phyloP scores from a whole-genome alignment of 2,113 vertebrate species.

The Macquaria australasica region DNA sequence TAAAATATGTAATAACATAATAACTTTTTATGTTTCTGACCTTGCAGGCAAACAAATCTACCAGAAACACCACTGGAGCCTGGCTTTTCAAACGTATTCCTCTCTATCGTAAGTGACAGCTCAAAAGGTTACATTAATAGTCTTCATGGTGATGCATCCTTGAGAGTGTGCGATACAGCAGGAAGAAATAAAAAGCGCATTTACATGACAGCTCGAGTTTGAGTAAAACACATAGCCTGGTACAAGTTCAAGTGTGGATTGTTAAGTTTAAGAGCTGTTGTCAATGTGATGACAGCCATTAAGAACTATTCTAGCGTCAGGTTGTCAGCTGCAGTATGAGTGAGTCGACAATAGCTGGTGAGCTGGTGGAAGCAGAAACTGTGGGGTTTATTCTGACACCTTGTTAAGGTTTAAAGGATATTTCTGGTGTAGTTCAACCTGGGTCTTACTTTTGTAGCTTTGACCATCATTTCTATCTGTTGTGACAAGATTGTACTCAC shows the following conservation, averaged over 20 bases:
- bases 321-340: neutral
- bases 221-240: slow-evolving; percentile 10
- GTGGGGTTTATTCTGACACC: neutral
- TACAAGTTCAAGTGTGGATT: slow-evolving; percentile 12
- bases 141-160: neutral
- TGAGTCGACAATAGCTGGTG: no score
- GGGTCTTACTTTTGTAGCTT: neutral
- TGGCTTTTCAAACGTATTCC: neutral
- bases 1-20: neutral
- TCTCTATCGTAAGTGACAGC: slow-evolving; percentile 5
- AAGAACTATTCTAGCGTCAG: neutral
- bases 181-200: slow-evolving; percentile 12
- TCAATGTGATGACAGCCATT: slow-evolving; percentile 29
- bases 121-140: slow-evolving; percentile 17
- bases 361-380: neutral
- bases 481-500: neutral
- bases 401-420: neutral
- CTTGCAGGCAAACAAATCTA: neutral
- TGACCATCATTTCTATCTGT: neutral
- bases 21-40: neutral
- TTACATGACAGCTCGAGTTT: slow-evolving; percentile 10
- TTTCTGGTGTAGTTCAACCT: neutral
- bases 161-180: neutral
- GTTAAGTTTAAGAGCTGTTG: slow-evolving; percentile 16
- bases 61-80: neutral